Conservation (phyloP, 2,113 vertebrate species). For the Regulus satrapa region DNA sequence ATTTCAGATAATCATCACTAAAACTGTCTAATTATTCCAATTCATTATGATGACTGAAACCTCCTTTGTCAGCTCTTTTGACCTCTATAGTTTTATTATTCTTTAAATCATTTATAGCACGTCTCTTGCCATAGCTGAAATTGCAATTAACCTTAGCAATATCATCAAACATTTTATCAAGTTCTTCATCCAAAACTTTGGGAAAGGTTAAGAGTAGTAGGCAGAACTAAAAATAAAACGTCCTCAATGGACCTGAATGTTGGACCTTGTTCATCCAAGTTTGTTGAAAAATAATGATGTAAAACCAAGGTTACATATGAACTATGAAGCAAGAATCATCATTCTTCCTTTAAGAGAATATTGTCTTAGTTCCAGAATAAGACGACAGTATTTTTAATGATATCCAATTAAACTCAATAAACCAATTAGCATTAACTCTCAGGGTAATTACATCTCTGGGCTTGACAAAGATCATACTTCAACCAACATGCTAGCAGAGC, state of each 20-base stretch:
- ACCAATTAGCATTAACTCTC: slow-evolving; percentile 55
- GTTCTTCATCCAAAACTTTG: slow-evolving; percentile 24
- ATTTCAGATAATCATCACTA: slow-evolving; percentile 30
- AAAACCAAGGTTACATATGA: background rate
- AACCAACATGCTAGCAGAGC: background rate
- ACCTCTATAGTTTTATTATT: slow-evolving; percentile 54
- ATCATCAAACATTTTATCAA: slow-evolving; percentile 5
- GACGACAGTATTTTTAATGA: background rate
- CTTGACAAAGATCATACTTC: slow-evolving; percentile 43
- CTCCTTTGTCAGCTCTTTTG: slow-evolving; percentile 34
- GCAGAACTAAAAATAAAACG: background rate
- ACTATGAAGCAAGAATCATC: background rate
- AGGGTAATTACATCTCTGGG: slow-evolving; percentile 29
- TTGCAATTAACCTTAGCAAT: slow-evolving; percentile 26
- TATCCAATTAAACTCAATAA: slow-evolving; percentile 53
- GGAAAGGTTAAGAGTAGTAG: background rate
- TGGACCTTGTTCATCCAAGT: background rate
- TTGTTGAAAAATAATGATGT: background rate
- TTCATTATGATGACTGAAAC: slow-evolving; percentile 13
- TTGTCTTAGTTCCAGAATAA: background rate
- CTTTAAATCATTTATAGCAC: slow-evolving; percentile 36
- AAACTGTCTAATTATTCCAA: slow-evolving; percentile 41
- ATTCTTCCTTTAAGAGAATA: background rate
- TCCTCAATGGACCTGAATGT: background rate
- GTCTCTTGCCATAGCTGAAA: background rate